Percentiles rank a stretch among this genome's conserved stretches.
Evolutionary conservation across 92 coral and sea anemone genomes (phyloP).

Genomic region (Zoanthus gigantus): DNA sequence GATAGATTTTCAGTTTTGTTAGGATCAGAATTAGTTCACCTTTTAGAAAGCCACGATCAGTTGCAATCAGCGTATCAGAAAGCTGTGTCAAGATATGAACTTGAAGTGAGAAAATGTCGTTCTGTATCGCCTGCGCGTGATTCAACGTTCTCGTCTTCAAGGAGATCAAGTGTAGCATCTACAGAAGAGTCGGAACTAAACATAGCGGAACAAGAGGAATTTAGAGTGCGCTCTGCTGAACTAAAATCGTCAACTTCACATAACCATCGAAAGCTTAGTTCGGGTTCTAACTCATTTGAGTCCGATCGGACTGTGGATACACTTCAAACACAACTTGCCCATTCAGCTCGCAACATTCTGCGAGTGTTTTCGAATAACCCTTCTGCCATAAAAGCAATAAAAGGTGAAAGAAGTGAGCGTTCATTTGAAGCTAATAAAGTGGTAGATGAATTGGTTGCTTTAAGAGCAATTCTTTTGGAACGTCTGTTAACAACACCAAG

Average conservation of each 20-base stretch:
- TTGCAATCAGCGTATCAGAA: conserved; percentile 90
- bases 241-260: conserved; percentile 46
- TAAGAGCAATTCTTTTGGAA: conserved; percentile 90
- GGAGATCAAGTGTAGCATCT: conserved; percentile 73
- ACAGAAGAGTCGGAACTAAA: conserved; percentile 31
- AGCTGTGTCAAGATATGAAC: conserved; percentile 76
- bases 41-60: conserved; percentile 80
- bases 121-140: conserved; percentile 51
- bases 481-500: conserved; percentile 87
- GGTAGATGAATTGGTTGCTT: conserved; percentile 74
- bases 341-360: conserved; percentile 83
- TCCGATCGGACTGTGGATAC: conserved; percentile 49
- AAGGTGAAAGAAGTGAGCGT: conserved; percentile 76
- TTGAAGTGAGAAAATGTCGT: conserved; percentile 72
- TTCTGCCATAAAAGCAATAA: conserved; percentile 77
- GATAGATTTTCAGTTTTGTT: conserved; percentile 88
- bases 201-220: conserved; percentile 35
- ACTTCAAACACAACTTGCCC: conserved; percentile 71
- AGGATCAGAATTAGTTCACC: conserved; percentile 78
- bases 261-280: conserved; percentile 47
- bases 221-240: conserved; percentile 68
- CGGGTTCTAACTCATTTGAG: conserved; percentile 47
- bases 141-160: conserved; percentile 67
- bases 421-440: conserved; percentile 81
- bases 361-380: conserved; percentile 91